These are phyloP conservation scores for Geococcyx californianus DNA, from an alignment of 2,113 vertebrate genomes.

Conservation along the genomic window DNA sequence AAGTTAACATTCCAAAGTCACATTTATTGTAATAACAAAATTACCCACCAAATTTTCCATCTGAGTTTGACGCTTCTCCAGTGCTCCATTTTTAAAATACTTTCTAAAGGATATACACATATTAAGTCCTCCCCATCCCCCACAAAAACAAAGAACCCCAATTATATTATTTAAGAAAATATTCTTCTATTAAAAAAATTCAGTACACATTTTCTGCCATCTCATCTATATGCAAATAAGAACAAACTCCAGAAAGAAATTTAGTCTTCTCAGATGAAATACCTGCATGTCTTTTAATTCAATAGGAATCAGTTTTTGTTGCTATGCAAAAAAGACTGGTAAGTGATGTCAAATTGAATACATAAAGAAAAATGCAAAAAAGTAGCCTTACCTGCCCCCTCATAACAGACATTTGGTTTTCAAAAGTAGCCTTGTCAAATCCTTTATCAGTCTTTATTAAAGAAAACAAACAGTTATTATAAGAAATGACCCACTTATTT, in stretches of 20 bases:
- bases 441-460: slow-evolving; percentile 86
- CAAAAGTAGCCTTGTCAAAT: slow-evolving; percentile 94
- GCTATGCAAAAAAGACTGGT: not conserved
- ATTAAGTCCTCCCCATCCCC: not conserved
- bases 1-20: not conserved
- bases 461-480: not conserved
- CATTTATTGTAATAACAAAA: not conserved
- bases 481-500: not conserved
- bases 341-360: not conserved
- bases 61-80: not conserved
- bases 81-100: not conserved
- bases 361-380: not conserved
- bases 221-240: not conserved
- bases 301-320: not conserved
- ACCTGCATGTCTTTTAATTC: not conserved
- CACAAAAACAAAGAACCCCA: not conserved
- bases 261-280: not conserved
- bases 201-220: not conserved
- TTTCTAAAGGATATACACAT: not conserved
- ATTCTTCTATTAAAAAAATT: not conserved
- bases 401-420: slow-evolving; percentile 99
- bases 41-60: not conserved
- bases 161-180: not conserved
- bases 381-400: slow-evolving; percentile 89
- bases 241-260: not conserved